phyloP scores from a whole-genome alignment of 2,888 invertebrate species.

The Iselma pallidipennis region DNA sequence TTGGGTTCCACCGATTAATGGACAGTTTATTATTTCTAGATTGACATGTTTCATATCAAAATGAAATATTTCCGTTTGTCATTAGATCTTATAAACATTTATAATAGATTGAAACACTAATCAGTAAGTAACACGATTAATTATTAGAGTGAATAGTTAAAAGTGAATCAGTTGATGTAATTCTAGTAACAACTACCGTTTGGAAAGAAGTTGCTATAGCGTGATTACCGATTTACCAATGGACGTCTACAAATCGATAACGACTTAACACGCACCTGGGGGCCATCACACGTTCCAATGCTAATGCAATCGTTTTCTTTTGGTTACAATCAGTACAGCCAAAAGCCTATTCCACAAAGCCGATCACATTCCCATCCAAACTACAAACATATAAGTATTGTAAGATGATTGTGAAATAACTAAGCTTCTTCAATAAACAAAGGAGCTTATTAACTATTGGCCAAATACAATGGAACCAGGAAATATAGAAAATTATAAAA shows the following conservation, averaged over 20 bases:
- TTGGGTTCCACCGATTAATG: background rate
- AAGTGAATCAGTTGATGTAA: background rate
- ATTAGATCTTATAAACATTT: too few species aligned
- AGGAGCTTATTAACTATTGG: too few species aligned
- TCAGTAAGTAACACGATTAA: background rate
- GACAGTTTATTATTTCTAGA: background rate
- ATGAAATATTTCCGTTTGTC: too few species aligned
- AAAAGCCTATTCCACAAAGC: slow-evolving; percentile 9
- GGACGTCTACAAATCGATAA: slow-evolving; percentile 47
- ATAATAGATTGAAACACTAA: too few species aligned
- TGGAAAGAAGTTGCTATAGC: slow-evolving; percentile 28
- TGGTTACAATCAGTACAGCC: slow-evolving; percentile 10
- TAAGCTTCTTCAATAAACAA: too few species aligned
- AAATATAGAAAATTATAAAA: too few species aligned
- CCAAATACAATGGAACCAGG: too few species aligned
- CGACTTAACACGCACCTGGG: slow-evolving; percentile 51
- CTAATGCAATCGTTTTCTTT: slow-evolving; percentile 39
- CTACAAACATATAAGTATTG: too few species aligned
- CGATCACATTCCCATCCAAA: slow-evolving; percentile 23
- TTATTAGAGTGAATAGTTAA: background rate
- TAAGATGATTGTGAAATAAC: too few species aligned
- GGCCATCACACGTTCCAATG: slow-evolving; percentile 47
- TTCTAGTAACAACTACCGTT: background rate
- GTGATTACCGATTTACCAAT: slow-evolving; percentile 37
- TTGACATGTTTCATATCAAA: too few species aligned